phyloP scores from a whole-genome alignment of 2,113 vertebrate species.

The Gymnarchus niloticus region DNA sequence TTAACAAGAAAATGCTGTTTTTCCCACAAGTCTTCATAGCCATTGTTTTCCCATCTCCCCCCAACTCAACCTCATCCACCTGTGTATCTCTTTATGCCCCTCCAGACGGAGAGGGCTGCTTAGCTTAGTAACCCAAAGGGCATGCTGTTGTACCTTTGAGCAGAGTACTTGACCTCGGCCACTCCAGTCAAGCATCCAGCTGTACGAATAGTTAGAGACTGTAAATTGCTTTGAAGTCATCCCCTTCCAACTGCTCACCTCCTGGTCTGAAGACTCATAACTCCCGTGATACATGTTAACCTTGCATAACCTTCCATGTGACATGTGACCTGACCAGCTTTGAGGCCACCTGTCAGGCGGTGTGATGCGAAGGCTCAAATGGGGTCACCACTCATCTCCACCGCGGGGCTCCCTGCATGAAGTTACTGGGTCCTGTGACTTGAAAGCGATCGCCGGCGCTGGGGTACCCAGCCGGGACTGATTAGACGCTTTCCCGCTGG shows the following conservation, averaged over 20 bases:
- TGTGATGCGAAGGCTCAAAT: not conserved
- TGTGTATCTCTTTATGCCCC: not conserved
- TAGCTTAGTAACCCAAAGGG: too few species aligned
- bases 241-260: not conserved
- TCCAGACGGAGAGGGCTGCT: not conserved
- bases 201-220: not conserved
- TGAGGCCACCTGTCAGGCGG: not conserved
- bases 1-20: not conserved
- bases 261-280: not conserved
- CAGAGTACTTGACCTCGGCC: not conserved
- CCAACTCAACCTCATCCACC: too few species aligned
- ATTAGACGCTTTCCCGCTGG: slow-evolving; percentile 25
- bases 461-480: not conserved
- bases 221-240: not conserved
- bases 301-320: not conserved
- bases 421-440: slow-evolving; percentile 16
- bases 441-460: not conserved
- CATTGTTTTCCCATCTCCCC: too few species aligned
- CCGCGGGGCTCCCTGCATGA: not conserved
- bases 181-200: not conserved
- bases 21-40: not conserved
- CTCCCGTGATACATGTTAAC: not conserved
- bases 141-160: not conserved
- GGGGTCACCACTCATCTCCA: too few species aligned
- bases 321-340: not conserved